phyloP scores from a whole-genome alignment of 1,140 invertebrate genomes.

The Gyrodactylus salaris region DNA sequence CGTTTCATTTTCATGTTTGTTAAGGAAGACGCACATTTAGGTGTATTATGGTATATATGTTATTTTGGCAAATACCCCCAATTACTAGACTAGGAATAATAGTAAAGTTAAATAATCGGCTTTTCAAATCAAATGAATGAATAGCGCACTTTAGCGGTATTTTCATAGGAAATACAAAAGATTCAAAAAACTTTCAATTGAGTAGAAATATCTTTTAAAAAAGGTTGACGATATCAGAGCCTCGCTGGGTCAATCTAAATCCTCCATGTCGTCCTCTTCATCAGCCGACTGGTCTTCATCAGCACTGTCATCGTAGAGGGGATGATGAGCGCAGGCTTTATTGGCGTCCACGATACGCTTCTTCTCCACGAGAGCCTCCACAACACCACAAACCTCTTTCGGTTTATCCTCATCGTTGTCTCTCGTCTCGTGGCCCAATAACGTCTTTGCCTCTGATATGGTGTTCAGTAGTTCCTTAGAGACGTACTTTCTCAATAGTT shows the following conservation, averaged over 20 bases:
- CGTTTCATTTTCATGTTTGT: no score
- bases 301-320: background rate
- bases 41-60: no score
- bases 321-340: background rate
- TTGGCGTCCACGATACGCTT: background rate
- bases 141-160: no score
- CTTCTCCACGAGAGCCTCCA: background rate
- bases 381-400: background rate
- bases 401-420: background rate
- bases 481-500: conserved; percentile 31
- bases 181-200: no score
- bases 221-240: no score
- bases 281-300: background rate
- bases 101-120: no score
- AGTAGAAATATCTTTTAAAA: no score
- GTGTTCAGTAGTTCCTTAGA: conserved; percentile 13
- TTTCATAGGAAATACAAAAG: no score
- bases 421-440: background rate
- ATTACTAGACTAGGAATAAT: no score
- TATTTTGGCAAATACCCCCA: no score
- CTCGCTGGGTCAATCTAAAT: background rate
- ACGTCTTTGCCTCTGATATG: conserved; percentile 9
- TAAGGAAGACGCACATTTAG: conserved; percentile 84
- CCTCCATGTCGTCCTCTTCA: background rate
- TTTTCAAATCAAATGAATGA: no score